Evolutionary conservation across 2,797 vertebrate species (phyloP).

Genomic region (Acipenser oxyrinchus): DNA sequence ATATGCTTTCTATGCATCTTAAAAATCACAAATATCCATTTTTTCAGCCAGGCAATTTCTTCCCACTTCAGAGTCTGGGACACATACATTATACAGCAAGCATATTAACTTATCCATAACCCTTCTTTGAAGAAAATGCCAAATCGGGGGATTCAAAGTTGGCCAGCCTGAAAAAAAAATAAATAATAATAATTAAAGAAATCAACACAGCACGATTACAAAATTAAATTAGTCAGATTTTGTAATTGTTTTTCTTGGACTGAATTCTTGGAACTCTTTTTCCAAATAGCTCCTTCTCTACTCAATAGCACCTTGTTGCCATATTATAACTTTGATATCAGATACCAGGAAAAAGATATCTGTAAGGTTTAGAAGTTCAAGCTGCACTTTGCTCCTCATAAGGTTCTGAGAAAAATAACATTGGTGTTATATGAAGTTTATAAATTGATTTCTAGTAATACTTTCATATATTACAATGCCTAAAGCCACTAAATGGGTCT

Average conservation of each 20-base stretch:
- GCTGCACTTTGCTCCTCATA: not conserved
- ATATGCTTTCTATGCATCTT: too few relatives aligned
- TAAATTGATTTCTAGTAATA: slow-evolving; percentile 21
- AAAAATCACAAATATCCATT: slow-evolving; percentile 32
- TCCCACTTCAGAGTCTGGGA: slow-evolving; percentile 58
- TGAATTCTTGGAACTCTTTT: slow-evolving; percentile 23
- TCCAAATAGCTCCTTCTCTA: slow-evolving; percentile 49
- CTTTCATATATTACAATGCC: slow-evolving; percentile 23
- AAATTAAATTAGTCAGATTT: slow-evolving; percentile 8
- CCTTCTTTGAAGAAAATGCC: slow-evolving; percentile 48
- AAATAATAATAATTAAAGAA: not conserved
- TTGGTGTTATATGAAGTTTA: not conserved
- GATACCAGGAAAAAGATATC: slow-evolving; percentile 57
- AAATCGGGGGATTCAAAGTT: slow-evolving; percentile 56
- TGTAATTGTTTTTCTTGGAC: slow-evolving; percentile 59
- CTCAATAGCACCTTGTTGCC: slow-evolving; percentile 65
- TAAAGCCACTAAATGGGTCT: slow-evolving; percentile 42
- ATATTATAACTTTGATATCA: slow-evolving; percentile 52
- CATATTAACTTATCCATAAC: slow-evolving; percentile 57
- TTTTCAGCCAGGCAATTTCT: slow-evolving; percentile 58
- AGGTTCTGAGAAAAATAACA: not conserved
- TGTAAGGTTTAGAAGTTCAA: slow-evolving; percentile 5
- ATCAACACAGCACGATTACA: slow-evolving; percentile 1
- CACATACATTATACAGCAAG: slow-evolving; percentile 58
- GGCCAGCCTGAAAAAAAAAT: slow-evolving; percentile 52